Evolutionary conservation across 1,140 invertebrate species (phyloP), one percentile per base, ranked within the genome.

Genomic region (Eufriesea mexicana): DNA sequence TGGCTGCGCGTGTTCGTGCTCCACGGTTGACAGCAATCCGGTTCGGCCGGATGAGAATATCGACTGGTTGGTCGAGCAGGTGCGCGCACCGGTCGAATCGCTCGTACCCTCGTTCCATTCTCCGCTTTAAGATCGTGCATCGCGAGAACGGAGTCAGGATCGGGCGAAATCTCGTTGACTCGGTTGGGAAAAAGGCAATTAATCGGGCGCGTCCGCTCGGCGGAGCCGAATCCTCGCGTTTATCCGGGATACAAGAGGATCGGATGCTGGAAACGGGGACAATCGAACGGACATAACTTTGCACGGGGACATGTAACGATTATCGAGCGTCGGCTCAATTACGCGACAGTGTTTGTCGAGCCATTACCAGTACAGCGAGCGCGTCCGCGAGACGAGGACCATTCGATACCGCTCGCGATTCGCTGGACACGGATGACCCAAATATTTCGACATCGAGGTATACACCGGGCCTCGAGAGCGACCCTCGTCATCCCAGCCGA

Each of bases 151-250:
- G 35, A 73, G 20, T 66, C 67, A n/a, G n/a, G n/a, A n/a, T n/a
- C n/a, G n/a, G 25, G n/a, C n/a, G n/a, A 74, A 62, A 73, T 59
- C 49, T 55, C 42, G 75, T 35, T 66, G 74, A 2, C 57, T 68
- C 62, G n/a, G 49, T 25, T 25, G 35, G 35, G 61, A 49, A 54
- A 64, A 55, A 71, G 77, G 68, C 81, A 68, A 86, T 84, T 74
- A 55, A 42, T 57, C 71, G 54, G 18, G 71, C 45, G 18, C 18
- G 18, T 47, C 25, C 6, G n/a, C n/a, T n/a, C n/a, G n/a, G 16
- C 7, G n/a, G 25, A 14, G 9, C 49, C 12, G 14, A 49, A 14
- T 49, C 0, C 4, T 14, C 49, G 49, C 35, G 35, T 35, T 35
- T 35, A 35, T 35, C 35, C 35, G 35, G 35, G 35, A 35, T n/a